phyloP scores from a whole-genome alignment of 2,888 invertebrate genomes.

The Drosophila austrosaltans region DNA sequence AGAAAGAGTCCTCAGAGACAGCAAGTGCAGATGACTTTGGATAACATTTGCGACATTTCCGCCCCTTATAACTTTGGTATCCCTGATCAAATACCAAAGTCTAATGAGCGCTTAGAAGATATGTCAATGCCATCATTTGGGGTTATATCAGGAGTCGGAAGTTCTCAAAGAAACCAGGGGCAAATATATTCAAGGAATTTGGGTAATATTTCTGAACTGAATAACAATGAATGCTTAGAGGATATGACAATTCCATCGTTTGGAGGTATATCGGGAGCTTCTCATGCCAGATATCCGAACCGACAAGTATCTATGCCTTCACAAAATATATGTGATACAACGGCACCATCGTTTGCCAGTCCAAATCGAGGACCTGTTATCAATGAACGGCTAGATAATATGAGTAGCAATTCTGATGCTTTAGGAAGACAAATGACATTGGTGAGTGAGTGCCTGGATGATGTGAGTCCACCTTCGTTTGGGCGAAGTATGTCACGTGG shows the following conservation, averaged over 20 bases:
- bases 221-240: conserved; percentile 1
- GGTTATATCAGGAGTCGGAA: neutral
- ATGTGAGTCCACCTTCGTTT: conserved; percentile 19
- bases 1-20: neutral
- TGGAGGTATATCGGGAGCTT: neutral
- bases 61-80: neutral
- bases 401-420: neutral
- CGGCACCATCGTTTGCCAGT: conserved; percentile 2
- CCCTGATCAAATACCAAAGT: neutral
- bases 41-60: neutral
- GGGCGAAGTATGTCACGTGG: neutral
- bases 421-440: conserved; percentile 12
- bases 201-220: conserved; percentile 13
- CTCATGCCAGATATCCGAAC: neutral
- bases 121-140: conserved; percentile 19
- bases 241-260: conserved; percentile 27
- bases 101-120: conserved; percentile 30
- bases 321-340: conserved; percentile 10
- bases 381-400: conserved; percentile 22
- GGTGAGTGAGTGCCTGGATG: conserved; percentile 11
- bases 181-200: conserved; percentile 19
- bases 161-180: neutral
- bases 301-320: conserved; percentile 17
- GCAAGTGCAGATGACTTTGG: neutral
- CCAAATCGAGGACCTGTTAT: neutral